A percentile compares a stretch with the other conserved stretches of the same genome.
Conservation (phyloP, 2,888 invertebrate genomes). For the Xestia c-nigrum region DNA sequence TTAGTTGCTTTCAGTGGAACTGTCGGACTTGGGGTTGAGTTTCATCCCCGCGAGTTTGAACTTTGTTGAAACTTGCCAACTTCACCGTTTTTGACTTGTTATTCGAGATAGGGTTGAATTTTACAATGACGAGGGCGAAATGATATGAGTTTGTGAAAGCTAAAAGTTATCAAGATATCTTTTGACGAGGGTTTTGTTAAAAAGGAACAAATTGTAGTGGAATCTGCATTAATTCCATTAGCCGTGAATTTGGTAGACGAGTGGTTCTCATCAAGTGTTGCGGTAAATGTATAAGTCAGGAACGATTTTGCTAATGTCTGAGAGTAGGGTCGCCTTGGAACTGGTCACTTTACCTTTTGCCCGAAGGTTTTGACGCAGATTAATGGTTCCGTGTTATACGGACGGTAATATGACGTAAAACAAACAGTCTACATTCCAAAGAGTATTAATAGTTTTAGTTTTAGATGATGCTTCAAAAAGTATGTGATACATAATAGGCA, state of each 20-base stretch:
- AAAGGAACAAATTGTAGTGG: slow-evolving; percentile 46
- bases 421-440: slow-evolving; percentile 63
- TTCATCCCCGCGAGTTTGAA: slow-evolving; percentile 46
- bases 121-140: slow-evolving; percentile 48
- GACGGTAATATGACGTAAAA: slow-evolving; percentile 73
- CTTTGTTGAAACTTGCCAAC: slow-evolving; percentile 47
- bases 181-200: slow-evolving; percentile 48
- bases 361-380: slow-evolving; percentile 79
- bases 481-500: background rate
- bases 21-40: slow-evolving; percentile 51
- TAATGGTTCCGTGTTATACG: slow-evolving; percentile 77
- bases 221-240: slow-evolving; percentile 59
- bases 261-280: slow-evolving; percentile 69
- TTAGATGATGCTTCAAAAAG: slow-evolving; percentile 11
- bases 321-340: slow-evolving; percentile 77
- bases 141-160: slow-evolving; percentile 54
- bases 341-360: slow-evolving; percentile 77
- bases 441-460: slow-evolving; percentile 19
- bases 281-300: slow-evolving; percentile 81
- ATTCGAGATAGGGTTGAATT: slow-evolving; percentile 56
- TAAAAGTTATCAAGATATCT: slow-evolving; percentile 52
- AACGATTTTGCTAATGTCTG: slow-evolving; percentile 81
- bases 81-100: slow-evolving; percentile 58
- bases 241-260: slow-evolving; percentile 31
- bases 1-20: slow-evolving; percentile 68